Evolutionary conservation across 2,797 vertebrate species (phyloP).

Genomic region (Tinamus major): DNA sequence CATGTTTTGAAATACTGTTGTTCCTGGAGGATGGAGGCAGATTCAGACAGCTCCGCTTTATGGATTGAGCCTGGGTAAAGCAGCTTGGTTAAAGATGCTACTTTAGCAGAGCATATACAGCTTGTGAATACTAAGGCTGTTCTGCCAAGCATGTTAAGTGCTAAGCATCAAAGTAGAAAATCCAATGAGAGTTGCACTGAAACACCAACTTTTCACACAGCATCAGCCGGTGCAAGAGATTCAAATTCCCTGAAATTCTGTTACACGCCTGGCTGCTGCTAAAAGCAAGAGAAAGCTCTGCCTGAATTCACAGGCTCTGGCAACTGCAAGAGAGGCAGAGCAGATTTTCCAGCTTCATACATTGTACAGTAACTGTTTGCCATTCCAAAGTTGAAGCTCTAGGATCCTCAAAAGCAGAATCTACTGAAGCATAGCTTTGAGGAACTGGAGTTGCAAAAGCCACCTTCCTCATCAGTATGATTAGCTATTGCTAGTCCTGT

Average conservation of each 20-base stretch:
- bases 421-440: neutral
- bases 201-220: neutral
- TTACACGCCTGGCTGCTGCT: neutral
- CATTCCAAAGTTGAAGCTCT: neutral
- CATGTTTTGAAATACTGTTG: neutral
- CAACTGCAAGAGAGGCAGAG: neutral
- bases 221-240: neutral
- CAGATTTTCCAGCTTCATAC: neutral
- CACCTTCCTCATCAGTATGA: neutral
- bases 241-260: neutral
- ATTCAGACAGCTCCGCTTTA: fast-evolving
- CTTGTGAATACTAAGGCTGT: neutral
- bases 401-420: neutral
- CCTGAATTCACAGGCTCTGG: neutral
- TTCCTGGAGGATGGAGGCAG: neutral
- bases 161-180: neutral
- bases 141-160: neutral
- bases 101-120: neutral
- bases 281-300: neutral
- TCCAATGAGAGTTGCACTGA: neutral
- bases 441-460: neutral
- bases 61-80: neutral
- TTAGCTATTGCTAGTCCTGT: neutral
- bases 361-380: neutral
- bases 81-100: neutral